These are phyloP conservation scores for Pterophyllum scalare DNA, from an alignment of 2,113 vertebrate species.

Conservation along the genomic window DNA sequence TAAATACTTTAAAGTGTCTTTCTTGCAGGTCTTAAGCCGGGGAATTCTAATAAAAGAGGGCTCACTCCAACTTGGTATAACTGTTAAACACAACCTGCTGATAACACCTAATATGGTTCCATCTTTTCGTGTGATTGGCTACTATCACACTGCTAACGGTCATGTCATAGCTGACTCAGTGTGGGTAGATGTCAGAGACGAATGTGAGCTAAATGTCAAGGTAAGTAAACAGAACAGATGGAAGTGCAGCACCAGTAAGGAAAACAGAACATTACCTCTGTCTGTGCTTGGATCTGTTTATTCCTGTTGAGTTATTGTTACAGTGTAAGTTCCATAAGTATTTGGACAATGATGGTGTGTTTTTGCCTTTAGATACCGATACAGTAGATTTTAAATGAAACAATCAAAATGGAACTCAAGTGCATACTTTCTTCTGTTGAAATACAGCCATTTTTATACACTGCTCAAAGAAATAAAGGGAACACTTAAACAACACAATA, in stretches of 20 bases:
- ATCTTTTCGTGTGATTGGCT: slow-evolving; percentile 85
- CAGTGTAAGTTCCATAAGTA: background rate
- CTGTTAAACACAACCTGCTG: background rate
- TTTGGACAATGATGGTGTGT: background rate
- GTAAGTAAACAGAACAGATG: slow-evolving; percentile 59
- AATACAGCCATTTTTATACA: too few species aligned
- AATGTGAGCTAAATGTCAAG: slow-evolving; percentile 80
- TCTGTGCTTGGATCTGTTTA: background rate
- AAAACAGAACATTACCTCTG: background rate
- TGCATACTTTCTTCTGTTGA: too few species aligned
- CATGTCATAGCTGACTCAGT: slow-evolving; percentile 84
- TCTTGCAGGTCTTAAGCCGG: slow-evolving; percentile 72
- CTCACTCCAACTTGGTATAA: background rate
- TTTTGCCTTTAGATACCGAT: slow-evolving; percentile 81
- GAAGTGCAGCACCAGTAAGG: background rate
- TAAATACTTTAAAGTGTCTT: background rate
- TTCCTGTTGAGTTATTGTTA: background rate
- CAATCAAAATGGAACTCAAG: too few species aligned
- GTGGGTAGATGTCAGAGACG: slow-evolving; percentile 82
- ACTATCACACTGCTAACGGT: slow-evolving; percentile 72
- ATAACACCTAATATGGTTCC: slow-evolving; percentile 80
- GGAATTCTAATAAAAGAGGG: slow-evolving; percentile 40
- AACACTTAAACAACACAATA: too few species aligned
- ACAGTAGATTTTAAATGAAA: slow-evolving; percentile 49
- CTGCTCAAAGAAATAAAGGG: too few species aligned